Conservation (phyloP, 2,797 vertebrate species). For the Artibeus jamaicensis region DNA sequence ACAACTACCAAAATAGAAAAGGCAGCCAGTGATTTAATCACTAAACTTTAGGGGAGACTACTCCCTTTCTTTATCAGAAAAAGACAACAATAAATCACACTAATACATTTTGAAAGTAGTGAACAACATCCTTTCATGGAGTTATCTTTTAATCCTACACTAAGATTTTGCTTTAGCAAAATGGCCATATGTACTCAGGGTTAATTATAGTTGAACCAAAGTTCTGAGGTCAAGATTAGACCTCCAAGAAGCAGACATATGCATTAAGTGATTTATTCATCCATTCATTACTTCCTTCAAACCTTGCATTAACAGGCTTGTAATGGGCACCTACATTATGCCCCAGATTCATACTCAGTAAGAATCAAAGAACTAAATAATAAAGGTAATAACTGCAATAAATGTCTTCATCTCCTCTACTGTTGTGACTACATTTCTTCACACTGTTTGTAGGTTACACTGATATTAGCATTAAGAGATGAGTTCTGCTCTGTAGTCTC, state of each 20-base stretch:
- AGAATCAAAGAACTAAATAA: neutral
- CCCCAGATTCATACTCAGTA: neutral
- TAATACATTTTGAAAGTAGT: constrained; percentile 22
- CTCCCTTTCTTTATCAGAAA: constrained; percentile 65
- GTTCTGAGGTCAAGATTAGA: neutral
- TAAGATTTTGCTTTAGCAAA: neutral
- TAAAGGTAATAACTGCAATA: neutral
- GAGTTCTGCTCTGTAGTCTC: neutral
- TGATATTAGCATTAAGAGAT: neutral
- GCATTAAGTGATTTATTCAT: neutral
- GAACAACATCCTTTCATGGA: neutral
- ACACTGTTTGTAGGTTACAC: neutral
- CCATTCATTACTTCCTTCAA: neutral
- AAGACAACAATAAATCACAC: constrained; percentile 60
- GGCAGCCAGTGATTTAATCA: constrained; percentile 77
- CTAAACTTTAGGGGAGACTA: constrained; percentile 75
- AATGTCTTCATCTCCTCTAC: neutral
- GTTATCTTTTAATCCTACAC: neutral
- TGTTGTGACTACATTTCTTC: neutral
- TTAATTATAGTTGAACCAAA: neutral
- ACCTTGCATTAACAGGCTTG: neutral
- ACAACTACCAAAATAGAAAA: constrained; percentile 83
- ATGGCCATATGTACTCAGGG: neutral
- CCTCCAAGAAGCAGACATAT: neutral
- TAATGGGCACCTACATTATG: neutral